Percentiles rank a stretch among this genome's conserved stretches.
Conservation (phyloP, 2,113 vertebrate species). For the Tiliqua scincoides region DNA sequence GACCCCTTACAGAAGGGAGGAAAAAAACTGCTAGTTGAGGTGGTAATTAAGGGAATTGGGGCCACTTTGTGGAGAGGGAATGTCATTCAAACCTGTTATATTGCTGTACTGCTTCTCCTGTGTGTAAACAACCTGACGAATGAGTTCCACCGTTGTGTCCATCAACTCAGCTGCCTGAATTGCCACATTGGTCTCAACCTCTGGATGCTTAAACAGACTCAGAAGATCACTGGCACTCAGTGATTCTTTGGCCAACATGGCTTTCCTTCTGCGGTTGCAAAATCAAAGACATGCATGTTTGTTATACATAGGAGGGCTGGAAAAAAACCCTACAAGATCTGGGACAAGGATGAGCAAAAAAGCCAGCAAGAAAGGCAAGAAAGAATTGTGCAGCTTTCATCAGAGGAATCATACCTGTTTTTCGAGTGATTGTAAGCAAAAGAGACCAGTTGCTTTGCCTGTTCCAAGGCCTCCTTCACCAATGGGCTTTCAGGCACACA, state of each 20-base stretch:
- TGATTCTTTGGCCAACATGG: slow-evolving; percentile 70
- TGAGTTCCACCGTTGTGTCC: slow-evolving; percentile 81
- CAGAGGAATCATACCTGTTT: neutral
- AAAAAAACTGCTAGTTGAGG: neutral
- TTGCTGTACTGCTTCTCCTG: slow-evolving; percentile 59
- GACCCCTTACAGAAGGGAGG: slow-evolving; percentile 63
- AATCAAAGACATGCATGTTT: neutral
- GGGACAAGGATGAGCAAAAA: neutral
- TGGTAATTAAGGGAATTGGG: neutral
- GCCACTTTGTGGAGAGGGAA: neutral
- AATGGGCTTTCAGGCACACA: neutral
- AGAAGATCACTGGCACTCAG: slow-evolving; percentile 80
- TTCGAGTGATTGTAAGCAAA: neutral
- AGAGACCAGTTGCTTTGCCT: slow-evolving; percentile 5
- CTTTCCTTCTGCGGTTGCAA: slow-evolving; percentile 70
- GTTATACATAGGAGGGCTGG: neutral
- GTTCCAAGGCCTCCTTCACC: neutral
- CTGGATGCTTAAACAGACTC: slow-evolving; percentile 80
- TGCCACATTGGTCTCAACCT: slow-evolving; percentile 70
- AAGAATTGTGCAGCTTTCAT: neutral
- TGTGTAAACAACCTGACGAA: slow-evolving; percentile 84
- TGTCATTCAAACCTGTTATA: slow-evolving; percentile 65
- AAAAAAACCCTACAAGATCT: neutral
- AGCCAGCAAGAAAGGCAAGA: no score
- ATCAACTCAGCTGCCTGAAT: slow-evolving; percentile 78